Evolutionary conservation across 2,797 vertebrate genomes (phyloP).

Genomic region (Cichlasoma orientale): DNA sequence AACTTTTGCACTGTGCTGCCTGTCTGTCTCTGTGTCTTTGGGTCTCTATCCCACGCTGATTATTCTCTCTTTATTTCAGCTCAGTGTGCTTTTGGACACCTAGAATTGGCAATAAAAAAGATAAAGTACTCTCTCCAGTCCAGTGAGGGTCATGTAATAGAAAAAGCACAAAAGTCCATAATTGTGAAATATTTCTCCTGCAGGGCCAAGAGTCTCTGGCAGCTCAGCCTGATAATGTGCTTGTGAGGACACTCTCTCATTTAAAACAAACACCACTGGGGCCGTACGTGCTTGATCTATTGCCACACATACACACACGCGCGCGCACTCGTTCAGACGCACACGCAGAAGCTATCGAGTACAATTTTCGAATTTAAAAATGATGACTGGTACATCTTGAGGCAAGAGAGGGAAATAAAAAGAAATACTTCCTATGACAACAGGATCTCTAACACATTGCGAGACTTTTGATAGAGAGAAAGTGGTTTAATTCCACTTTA

Average conservation of each 20-base stretch:
- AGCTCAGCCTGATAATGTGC: constrained; percentile 66
- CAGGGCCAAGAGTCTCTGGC: constrained; percentile 60
- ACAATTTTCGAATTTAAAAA: constrained; percentile 30
- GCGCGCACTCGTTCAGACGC: neutral
- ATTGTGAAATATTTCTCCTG: constrained; percentile 77
- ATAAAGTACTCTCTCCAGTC: constrained; percentile 63
- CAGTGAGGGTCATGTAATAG: constrained; percentile 71
- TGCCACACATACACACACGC: constrained; percentile 1
- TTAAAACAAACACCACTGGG: constrained; percentile 71
- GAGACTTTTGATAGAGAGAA: neutral
- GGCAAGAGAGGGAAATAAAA: constrained; percentile 27
- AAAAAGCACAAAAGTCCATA: constrained; percentile 74
- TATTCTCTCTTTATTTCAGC: constrained; percentile 66
- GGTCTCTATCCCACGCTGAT: constrained; percentile 50
- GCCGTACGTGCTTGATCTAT: constrained; percentile 47
- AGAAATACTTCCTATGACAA: constrained; percentile 5
- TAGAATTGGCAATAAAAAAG: constrained; percentile 78
- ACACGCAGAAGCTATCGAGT: constrained; percentile 9
- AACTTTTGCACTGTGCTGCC: neutral
- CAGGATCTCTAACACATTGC: neutral
- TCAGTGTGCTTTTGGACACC: constrained; percentile 67
- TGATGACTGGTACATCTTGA: constrained; percentile 23
- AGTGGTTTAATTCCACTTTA: constrained; percentile 3
- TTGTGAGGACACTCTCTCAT: constrained; percentile 64
- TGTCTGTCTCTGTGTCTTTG: constrained; percentile 42